phyloP scores from a whole-genome alignment of 2,888 invertebrate species.

The Onthophagus sagittarius region DNA sequence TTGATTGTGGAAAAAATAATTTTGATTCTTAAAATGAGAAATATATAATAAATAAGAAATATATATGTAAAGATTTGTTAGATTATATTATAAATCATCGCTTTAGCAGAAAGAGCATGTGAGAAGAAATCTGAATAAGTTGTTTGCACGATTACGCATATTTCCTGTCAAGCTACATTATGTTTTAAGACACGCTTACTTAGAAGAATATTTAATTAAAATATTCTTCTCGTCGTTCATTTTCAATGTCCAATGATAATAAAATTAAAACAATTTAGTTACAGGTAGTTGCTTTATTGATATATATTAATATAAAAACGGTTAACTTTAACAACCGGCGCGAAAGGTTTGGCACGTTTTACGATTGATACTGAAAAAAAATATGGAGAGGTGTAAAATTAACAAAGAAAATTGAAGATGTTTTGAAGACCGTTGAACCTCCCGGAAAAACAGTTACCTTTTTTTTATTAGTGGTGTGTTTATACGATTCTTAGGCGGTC shows the following conservation, averaged over 20 bases:
- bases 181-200: not conserved
- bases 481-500: too few relatives aligned
- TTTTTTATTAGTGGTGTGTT: not conserved
- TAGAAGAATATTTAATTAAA: not conserved
- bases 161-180: not conserved
- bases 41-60: too few relatives aligned
- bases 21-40: not conserved
- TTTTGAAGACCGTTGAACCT: slow-evolving; percentile 3
- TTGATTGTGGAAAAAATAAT: not conserved
- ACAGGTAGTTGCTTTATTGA: not conserved
- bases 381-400: not conserved
- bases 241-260: not conserved
- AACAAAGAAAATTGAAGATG: not conserved
- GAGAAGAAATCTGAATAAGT: not conserved
- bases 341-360: not conserved
- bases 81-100: not conserved
- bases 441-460: slow-evolving; percentile 4
- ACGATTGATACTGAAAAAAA: not conserved
- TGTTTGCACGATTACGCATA: not conserved
- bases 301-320: not conserved
- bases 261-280: too few relatives aligned
- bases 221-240: not conserved
- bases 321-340: not conserved
- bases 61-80: too few relatives aligned
- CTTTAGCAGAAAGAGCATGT: not conserved